Evolutionary conservation across 2,888 invertebrate genomes (phyloP).

Genomic region (Thyatira batis): DNA sequence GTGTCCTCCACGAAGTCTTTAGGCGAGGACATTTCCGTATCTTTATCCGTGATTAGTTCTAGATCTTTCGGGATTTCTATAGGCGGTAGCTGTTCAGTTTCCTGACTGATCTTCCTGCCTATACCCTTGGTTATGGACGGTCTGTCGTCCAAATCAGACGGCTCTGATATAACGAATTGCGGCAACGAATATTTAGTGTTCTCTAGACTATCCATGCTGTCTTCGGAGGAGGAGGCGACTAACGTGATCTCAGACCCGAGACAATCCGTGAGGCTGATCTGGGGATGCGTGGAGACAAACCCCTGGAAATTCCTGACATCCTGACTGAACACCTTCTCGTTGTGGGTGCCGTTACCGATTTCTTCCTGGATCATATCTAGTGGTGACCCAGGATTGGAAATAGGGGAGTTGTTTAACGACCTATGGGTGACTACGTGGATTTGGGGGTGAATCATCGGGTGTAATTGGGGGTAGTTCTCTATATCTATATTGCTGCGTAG

Average conservation of each 20-base stretch:
- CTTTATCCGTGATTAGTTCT: slow-evolving; percentile 34
- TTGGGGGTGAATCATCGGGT: slow-evolving; percentile 71
- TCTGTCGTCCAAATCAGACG: slow-evolving; percentile 85
- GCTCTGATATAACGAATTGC: slow-evolving; percentile 88
- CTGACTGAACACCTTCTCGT: slow-evolving; percentile 26
- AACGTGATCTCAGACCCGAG: slow-evolving; percentile 92
- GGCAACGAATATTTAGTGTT: slow-evolving; percentile 80
- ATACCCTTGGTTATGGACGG: slow-evolving; percentile 92
- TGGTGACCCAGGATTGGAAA: slow-evolving; percentile 85
- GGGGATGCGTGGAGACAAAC: slow-evolving; percentile 84
- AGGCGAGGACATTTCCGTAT: slow-evolving; percentile 68
- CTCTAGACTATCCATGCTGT: slow-evolving; percentile 87
- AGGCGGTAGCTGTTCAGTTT: slow-evolving; percentile 65
- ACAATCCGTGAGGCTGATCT: slow-evolving; percentile 96
- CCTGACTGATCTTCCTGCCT: slow-evolving; percentile 86
- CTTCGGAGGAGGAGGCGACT: slow-evolving; percentile 89
- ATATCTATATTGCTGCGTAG: slow-evolving; percentile 78
- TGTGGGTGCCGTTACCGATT: slow-evolving; percentile 77
- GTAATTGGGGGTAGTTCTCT: slow-evolving; percentile 72
- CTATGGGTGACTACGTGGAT: slow-evolving; percentile 75
- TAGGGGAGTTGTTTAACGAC: slow-evolving; percentile 83
- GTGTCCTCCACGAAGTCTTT: slow-evolving; percentile 55
- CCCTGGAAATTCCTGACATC: slow-evolving; percentile 37
- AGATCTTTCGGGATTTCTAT: slow-evolving; percentile 36
- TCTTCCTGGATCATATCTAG: slow-evolving; percentile 89